Evolutionary conservation across 2,888 invertebrate genomes (phyloP).

Genomic region (Metallyticus violacea): DNA sequence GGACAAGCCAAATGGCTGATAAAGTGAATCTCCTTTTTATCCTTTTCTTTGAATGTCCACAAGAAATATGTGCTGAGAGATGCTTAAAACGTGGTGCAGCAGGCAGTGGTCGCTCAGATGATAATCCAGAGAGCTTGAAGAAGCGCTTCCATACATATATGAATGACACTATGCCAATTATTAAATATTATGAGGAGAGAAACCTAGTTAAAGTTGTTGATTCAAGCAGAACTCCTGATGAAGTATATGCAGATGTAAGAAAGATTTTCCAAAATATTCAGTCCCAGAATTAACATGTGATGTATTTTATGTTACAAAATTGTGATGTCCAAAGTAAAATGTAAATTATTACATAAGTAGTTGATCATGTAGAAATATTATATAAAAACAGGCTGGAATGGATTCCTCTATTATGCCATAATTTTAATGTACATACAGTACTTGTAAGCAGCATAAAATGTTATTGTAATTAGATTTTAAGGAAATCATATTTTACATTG

Average conservation of each 20-base stretch:
- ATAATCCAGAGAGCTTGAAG: constrained; percentile 83
- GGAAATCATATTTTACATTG: not conserved
- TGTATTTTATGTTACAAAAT: not conserved
- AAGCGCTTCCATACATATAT: constrained; percentile 85
- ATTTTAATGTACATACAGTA: not conserved
- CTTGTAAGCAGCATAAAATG: not conserved
- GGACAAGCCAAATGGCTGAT: constrained; percentile 77
- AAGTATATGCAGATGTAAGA: constrained; percentile 63
- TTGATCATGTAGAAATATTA: not conserved
- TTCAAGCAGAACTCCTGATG: constrained; percentile 55
- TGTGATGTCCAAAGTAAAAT: not conserved
- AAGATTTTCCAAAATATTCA: constrained; percentile 33
- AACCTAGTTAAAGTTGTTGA: constrained; percentile 74
- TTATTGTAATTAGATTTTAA: not conserved
- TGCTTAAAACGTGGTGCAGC: constrained; percentile 78
- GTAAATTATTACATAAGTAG: not conserved
- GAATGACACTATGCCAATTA: constrained; percentile 85
- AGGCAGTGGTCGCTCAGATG: constrained; percentile 91
- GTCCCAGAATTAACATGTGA: not conserved
- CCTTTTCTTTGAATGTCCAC: constrained; percentile 86
- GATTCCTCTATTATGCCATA: not conserved
- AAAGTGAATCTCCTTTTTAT: constrained; percentile 84
- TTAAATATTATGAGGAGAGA: constrained; percentile 70
- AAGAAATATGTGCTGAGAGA: constrained; percentile 76
- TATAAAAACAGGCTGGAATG: not conserved